Evolutionary conservation across 1,140 invertebrate species (phyloP).

Genomic region (Caenorhabditis briggsae): DNA sequence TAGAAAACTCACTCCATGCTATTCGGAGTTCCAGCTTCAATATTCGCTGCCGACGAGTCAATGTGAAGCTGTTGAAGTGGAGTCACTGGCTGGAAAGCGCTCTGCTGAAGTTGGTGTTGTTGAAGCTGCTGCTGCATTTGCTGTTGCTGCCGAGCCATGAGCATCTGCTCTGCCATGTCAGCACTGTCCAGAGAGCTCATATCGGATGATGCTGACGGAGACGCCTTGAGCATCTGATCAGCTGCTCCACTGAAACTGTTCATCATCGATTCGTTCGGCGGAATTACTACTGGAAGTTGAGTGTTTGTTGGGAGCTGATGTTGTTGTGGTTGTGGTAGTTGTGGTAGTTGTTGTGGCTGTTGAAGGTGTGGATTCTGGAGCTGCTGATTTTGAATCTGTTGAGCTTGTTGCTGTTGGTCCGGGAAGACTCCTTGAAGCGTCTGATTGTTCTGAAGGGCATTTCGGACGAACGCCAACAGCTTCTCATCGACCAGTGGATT

Average conservation of each 20-base stretch:
- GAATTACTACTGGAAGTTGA: background rate
- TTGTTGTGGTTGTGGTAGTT: no score
- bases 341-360: background rate
- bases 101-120: background rate
- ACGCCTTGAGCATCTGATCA: background rate
- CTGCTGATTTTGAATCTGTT: no score
- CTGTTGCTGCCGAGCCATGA: background rate
- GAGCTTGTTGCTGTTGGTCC: no score
- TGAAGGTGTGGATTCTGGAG: no score
- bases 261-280: no score
- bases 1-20: slow-evolving; percentile 27
- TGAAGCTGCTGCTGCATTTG: background rate
- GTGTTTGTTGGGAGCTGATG: background rate
- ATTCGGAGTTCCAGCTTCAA: background rate
- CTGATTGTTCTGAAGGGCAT: background rate
- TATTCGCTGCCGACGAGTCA: slow-evolving; percentile 21
- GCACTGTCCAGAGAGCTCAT: background rate
- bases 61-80: slow-evolving; percentile 21
- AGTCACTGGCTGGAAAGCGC: background rate
- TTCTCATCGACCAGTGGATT: background rate
- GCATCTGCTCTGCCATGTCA: background rate
- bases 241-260: background rate
- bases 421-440: background rate
- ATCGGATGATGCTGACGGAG: slow-evolving; percentile 9
- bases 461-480: slow-evolving; percentile 8